A percentile compares a stretch with the other conserved stretches of the same genome.
phyloP scores from a whole-genome alignment of 1,140 invertebrate genomes.

The Trichomalopsis sarcophagae region DNA sequence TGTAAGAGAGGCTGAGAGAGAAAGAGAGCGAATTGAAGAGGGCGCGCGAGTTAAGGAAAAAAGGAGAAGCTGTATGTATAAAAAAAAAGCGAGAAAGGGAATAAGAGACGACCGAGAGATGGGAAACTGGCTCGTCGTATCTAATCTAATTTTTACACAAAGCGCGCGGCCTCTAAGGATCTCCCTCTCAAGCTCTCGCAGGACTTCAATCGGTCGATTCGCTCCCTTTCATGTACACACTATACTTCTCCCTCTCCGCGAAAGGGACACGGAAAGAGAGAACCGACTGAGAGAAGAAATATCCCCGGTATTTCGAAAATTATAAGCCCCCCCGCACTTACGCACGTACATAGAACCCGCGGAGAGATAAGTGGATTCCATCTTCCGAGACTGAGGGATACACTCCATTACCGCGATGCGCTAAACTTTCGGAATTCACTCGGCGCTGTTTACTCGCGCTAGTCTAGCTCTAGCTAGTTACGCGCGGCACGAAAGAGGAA shows the following conservation, averaged over 20 bases:
- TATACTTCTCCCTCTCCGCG: no score
- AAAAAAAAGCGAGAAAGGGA: not conserved
- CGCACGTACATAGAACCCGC: not conserved
- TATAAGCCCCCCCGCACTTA: not conserved
- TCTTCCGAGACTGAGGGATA: not conserved
- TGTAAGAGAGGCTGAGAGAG: not conserved
- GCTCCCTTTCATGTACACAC: no score
- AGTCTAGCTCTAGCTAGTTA: not conserved
- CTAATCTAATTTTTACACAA: constrained; percentile 41
- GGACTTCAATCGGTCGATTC: no score
- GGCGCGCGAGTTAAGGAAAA: not conserved
- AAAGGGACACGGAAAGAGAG: not conserved
- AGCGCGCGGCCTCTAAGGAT: constrained; percentile 17
- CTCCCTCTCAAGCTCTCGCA: no score
- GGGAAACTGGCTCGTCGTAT: not conserved
- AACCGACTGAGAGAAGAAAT: not conserved
- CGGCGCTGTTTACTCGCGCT: not conserved
- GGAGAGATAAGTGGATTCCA: constrained; percentile 22
- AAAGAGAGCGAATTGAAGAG: not conserved
- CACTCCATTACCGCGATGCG: constrained; percentile 41
- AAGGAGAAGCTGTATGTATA: not conserved
- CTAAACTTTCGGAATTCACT: constrained; percentile 42
- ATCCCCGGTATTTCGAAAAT: not conserved
- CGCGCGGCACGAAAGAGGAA: not conserved
- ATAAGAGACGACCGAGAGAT: not conserved